Evolutionary conservation across 2,888 invertebrate species (phyloP), one percentile per base, ranked within the genome.

Genomic region (Cantharis rufa): DNA sequence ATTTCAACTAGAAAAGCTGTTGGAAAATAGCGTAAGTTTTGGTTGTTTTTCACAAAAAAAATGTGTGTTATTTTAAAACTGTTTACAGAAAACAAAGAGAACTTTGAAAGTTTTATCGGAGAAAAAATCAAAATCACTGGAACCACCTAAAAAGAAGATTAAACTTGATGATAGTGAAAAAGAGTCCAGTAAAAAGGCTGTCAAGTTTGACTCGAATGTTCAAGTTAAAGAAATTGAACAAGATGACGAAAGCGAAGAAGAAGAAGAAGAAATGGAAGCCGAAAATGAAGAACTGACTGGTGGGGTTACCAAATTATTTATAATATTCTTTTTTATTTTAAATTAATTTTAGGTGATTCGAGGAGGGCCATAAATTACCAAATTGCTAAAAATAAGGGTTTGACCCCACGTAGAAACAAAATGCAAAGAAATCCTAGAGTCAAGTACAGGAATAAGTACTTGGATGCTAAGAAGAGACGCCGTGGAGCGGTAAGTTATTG

Each of bases 331-430:
- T 27, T 32, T 28, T 16, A 28, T 2, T 61, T 18, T n/a, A n/a
- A 3, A 70, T 62, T 27, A 27, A 27, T 71, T 68, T 62, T 69
- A 69, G 74, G 28, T 3, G 74, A 64, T 32, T 48, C 61, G 11
- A 71, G 76, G 27, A 71, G 78, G 62, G 66, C 92, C 72, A 98
- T 98, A 80, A 97, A 96, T 2, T 96, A 97, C 86, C 93, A 98
- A 91, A 98, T 98, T 86, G 94, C 95, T 16, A 98, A 98, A 88
- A 99, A 99, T 86, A 98, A 97, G 88, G 98, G 98, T 15, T 90
- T 98, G 15, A 97, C 94, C 61, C 96, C 98, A 0, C 92, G 94
- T 82, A 92, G 97, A 80, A 98, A 96, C 89, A 98, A 97, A 88
- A 97, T 97, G 85, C 92, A 94, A 83, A 92, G 97, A 79, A 98